Percentiles rank a stretch among this genome's conserved stretches.
These are phyloP conservation scores for Physella acuta DNA, from an alignment of 1,140 invertebrate species.

Conservation along the genomic window DNA sequence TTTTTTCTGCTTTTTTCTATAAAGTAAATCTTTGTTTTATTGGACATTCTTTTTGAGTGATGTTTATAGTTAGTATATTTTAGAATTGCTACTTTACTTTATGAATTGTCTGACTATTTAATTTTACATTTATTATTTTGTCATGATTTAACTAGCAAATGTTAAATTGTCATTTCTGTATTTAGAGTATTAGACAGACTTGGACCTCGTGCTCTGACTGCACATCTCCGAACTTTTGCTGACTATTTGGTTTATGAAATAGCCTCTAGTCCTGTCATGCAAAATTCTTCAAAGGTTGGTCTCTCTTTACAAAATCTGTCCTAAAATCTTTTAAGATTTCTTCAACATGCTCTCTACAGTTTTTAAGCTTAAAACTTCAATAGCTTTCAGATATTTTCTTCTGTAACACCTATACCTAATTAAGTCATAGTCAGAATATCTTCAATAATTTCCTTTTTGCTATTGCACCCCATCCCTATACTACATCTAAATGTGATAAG, in stretches of 20 bases:
- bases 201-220: constrained; percentile 83
- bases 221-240: constrained; percentile 89
- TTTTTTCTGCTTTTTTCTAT: too few relatives aligned
- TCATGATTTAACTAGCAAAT: too few relatives aligned
- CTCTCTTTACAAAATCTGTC: too few relatives aligned
- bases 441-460: too few relatives aligned
- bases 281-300: constrained; percentile 26
- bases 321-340: too few relatives aligned
- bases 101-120: neutral
- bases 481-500: too few relatives aligned
- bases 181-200: constrained; percentile 93
- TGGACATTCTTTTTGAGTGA: neutral
- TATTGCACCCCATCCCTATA: too few relatives aligned
- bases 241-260: constrained; percentile 93
- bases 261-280: constrained; percentile 58
- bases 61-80: neutral
- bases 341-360: too few relatives aligned
- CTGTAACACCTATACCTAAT: too few relatives aligned
- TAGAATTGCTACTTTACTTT: neutral
- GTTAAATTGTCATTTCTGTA: too few relatives aligned
- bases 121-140: neutral
- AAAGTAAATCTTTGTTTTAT: constrained; percentile 1
- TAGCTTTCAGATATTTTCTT: constrained; percentile 2
- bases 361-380: neutral
- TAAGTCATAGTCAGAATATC: neutral